A percentile compares a stretch with the other conserved stretches of the same genome.
phyloP scores from a whole-genome alignment of 2,888 invertebrate species.

The Epistrophella euchroma region DNA sequence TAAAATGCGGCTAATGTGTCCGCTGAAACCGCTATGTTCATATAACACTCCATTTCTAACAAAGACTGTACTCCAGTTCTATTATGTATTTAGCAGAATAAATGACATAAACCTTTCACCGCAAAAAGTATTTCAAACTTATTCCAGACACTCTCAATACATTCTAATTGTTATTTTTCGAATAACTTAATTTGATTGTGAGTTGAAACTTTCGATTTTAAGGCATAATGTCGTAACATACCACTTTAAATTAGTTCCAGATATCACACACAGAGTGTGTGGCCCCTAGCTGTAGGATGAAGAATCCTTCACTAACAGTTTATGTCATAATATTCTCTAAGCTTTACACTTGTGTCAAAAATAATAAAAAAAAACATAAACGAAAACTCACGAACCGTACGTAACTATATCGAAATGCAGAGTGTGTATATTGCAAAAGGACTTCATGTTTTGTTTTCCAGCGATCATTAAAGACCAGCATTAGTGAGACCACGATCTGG shows the following conservation, averaged over 20 bases:
- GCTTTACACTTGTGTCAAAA: slow-evolving; percentile 61
- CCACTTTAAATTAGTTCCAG: slow-evolving; percentile 6
- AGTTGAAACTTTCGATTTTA: slow-evolving; percentile 36
- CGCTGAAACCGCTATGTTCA: no score
- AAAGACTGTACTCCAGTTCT: no score
- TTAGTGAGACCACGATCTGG: slow-evolving; percentile 72
- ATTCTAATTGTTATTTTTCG: slow-evolving; percentile 3
- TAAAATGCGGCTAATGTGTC: no score
- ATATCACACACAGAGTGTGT: slow-evolving; percentile 25
- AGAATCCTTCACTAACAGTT: slow-evolving; percentile 47
- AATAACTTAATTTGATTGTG: slow-evolving; percentile 36
- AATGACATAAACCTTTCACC: neutral
- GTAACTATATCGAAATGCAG: slow-evolving; percentile 43
- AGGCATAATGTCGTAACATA: neutral
- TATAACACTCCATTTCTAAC: no score
- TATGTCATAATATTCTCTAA: slow-evolving; percentile 54
- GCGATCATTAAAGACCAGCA: slow-evolving; percentile 73
- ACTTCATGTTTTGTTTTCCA: slow-evolving; percentile 65
- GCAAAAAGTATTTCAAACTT: neutral
- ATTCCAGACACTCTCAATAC: neutral
- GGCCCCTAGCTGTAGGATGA: neutral
- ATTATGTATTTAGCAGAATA: neutral
- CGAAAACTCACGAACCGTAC: slow-evolving; percentile 54
- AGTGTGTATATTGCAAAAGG: slow-evolving; percentile 58
- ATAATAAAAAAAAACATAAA: neutral